A percentile compares a stretch with the other conserved stretches of the same genome.
Evolutionary conservation across 2,113 vertebrate genomes (phyloP).

Genomic region (Machaerirhynchus nigripectus): DNA sequence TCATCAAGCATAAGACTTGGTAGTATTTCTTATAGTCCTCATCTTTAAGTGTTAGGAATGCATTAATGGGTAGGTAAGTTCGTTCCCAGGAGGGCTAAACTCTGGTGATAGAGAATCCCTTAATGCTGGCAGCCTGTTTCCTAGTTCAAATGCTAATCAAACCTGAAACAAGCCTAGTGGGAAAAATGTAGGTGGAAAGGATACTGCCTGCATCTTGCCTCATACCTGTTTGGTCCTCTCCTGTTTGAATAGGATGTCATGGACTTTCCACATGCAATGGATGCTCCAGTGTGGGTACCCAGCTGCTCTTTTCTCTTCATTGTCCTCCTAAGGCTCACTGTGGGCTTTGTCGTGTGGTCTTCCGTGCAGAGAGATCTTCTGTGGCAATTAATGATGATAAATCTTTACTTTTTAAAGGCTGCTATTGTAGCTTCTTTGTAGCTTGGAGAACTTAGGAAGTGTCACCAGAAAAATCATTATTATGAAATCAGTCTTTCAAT

Average conservation of each 20-base stretch:
- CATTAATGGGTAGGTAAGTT: background rate
- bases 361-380: background rate
- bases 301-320: background rate
- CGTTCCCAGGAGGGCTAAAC: background rate
- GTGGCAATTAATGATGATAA: background rate
- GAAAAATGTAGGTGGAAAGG: background rate
- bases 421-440: background rate
- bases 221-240: background rate
- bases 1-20: background rate
- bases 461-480: background rate
- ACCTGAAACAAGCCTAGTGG: background rate
- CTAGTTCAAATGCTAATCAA: background rate
- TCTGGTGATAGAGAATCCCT: background rate
- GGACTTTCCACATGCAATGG: background rate
- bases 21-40: background rate
- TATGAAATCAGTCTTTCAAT: background rate
- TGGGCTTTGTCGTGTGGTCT: background rate
- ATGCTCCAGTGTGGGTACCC: background rate
- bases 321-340: background rate
- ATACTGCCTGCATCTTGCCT: background rate
- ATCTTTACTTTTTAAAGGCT: background rate
- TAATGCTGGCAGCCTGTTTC: background rate
- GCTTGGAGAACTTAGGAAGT: background rate
- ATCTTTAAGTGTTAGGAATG: background rate
- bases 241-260: background rate